phyloP scores from a whole-genome alignment of 2,888 invertebrate species.

The Cephus runcator region DNA sequence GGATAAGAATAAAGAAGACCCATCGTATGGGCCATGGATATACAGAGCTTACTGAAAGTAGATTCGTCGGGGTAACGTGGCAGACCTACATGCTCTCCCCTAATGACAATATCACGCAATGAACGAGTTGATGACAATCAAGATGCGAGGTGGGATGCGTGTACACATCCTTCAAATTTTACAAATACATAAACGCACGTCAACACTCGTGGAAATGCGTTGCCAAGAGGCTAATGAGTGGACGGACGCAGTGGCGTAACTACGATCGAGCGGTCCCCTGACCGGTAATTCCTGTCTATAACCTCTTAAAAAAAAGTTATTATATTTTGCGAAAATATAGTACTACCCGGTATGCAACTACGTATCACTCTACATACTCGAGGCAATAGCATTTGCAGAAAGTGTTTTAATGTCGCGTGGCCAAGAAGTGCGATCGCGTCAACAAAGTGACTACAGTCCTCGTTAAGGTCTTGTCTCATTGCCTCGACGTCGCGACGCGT shows the following conservation, averaged over 20 bases:
- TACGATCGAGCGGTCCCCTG: background rate
- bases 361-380: background rate
- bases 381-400: background rate
- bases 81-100: constrained; percentile 8
- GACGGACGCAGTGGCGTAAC: constrained; percentile 53
- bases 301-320: background rate
- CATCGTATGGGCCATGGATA: too few species aligned
- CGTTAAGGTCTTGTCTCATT: background rate
- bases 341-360: background rate
- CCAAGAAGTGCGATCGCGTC: background rate
- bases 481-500: background rate
- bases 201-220: constrained; percentile 45
- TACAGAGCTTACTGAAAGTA: too few species aligned
- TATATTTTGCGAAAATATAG: background rate
- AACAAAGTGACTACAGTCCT: background rate
- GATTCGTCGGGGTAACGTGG: background rate
- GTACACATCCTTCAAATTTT: constrained; percentile 56
- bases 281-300: background rate
- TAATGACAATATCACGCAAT: constrained; percentile 61
- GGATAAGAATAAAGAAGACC: background rate
- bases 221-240: constrained; percentile 56
- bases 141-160: constrained; percentile 42
- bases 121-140: constrained; percentile 58
- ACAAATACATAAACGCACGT: constrained; percentile 44
- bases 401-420: background rate